Evolutionary conservation across 2,888 invertebrate genomes (phyloP).

Genomic region (Gastrophysa polygoni): DNA sequence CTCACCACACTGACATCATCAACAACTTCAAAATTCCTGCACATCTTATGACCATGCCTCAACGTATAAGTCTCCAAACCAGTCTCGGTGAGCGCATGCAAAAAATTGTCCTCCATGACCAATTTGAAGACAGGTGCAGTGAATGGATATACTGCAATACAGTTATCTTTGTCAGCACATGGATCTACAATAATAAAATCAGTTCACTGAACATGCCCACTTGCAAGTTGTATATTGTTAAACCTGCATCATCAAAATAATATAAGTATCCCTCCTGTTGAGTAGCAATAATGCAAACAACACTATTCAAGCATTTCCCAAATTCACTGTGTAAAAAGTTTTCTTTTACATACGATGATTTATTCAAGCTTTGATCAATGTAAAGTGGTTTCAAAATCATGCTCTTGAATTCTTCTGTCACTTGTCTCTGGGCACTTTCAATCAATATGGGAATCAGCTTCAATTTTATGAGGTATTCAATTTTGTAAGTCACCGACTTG

Average conservation of each 20-base stretch:
- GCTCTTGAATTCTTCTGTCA: constrained; percentile 62
- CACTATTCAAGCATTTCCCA: constrained; percentile 64
- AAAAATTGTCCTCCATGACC: constrained; percentile 68
- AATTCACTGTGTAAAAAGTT: constrained; percentile 61
- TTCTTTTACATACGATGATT: constrained; percentile 33
- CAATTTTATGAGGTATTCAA: constrained; percentile 60
- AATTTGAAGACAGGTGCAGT: constrained; percentile 73
- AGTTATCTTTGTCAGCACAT: constrained; percentile 55
- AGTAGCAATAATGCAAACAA: constrained; percentile 68
- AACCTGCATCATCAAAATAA: constrained; percentile 62
- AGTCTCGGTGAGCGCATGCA: constrained; percentile 77
- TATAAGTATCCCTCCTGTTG: constrained; percentile 76
- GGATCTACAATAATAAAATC: constrained; percentile 40
- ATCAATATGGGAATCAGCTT: constrained; percentile 57
- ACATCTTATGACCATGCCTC: constrained; percentile 67
- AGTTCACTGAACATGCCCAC: background rate
- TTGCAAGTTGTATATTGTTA: background rate
- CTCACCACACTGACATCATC: constrained; percentile 58
- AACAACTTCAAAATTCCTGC: constrained; percentile 59
- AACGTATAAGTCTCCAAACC: constrained; percentile 79
- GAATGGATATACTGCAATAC: constrained; percentile 72
- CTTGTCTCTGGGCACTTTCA: constrained; percentile 54
- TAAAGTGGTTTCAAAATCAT: constrained; percentile 61
- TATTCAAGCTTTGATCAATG: constrained; percentile 49
- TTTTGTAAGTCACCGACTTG: constrained; percentile 50